phyloP scores from a whole-genome alignment of 2,113 vertebrate species.

The Ophiodon elongatus region DNA sequence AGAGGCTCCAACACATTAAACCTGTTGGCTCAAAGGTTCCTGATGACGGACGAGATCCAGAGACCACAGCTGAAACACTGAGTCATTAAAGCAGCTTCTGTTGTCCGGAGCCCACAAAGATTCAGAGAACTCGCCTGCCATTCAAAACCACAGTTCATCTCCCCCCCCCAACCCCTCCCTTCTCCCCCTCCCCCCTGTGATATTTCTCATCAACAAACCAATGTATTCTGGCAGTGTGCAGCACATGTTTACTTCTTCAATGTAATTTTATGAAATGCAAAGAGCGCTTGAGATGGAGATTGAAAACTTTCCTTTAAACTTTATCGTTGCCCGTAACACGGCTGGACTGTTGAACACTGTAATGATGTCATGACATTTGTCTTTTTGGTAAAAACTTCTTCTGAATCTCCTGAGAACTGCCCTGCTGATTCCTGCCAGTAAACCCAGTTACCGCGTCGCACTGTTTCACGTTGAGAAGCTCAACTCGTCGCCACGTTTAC shows the following conservation, averaged over 20 bases:
- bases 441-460: not conserved
- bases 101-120: slow-evolving; percentile 75
- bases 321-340: slow-evolving; percentile 39
- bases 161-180: no score
- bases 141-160: slow-evolving; percentile 24
- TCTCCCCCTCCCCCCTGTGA: no score
- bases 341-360: not conserved
- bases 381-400: slow-evolving; percentile 36
- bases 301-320: slow-evolving; percentile 58
- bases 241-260: slow-evolving; percentile 62
- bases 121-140: slow-evolving; percentile 38
- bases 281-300: slow-evolving; percentile 10
- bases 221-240: slow-evolving; percentile 32
- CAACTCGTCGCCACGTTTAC: not conserved
- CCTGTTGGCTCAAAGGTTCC: slow-evolving; percentile 45
- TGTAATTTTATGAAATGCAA: slow-evolving; percentile 49
- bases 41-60: no score
- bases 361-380: slow-evolving; percentile 29
- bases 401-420: slow-evolving; percentile 13
- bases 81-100: slow-evolving; percentile 74
- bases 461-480: no score
- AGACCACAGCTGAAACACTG: slow-evolving; percentile 20
- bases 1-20: slow-evolving; percentile 41
- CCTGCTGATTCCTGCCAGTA: slow-evolving; percentile 61
- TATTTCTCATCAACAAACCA: not conserved